Evolutionary conservation across 2,888 invertebrate species (phyloP).

Genomic region (Diarsia brunnea): DNA sequence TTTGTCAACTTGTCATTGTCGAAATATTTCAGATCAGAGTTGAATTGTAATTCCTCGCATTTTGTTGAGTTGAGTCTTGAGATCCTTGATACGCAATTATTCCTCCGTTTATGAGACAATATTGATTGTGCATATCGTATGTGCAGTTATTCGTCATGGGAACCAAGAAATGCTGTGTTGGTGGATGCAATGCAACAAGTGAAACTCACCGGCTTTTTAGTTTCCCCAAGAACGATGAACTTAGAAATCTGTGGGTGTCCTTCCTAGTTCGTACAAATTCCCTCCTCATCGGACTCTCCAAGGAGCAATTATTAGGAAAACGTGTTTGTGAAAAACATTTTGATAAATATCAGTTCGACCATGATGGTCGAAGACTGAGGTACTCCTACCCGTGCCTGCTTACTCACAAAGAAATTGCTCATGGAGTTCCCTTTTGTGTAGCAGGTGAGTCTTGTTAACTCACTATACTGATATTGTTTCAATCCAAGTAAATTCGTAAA

Average conservation of each 20-base stretch:
- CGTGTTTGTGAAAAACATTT: neutral
- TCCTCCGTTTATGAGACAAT: no score
- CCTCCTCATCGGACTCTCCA: neutral
- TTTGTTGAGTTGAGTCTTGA: no score
- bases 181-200: constrained; percentile 1
- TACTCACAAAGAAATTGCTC: neutral
- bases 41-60: no score
- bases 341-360: neutral
- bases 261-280: neutral
- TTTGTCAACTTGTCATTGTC: no score
- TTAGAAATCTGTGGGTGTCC: neutral
- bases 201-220: neutral
- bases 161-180: neutral
- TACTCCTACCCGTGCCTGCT: neutral
- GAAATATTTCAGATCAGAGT: no score
- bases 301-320: neutral
- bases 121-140: no score
- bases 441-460: neutral
- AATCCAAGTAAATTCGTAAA: no score
- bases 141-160: neutral
- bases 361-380: neutral
- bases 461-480: no score
- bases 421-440: neutral
- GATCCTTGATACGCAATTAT: no score
- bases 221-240: neutral